Evolutionary conservation across 2,888 invertebrate genomes (phyloP).

Genomic region (Oasisia sp.): DNA sequence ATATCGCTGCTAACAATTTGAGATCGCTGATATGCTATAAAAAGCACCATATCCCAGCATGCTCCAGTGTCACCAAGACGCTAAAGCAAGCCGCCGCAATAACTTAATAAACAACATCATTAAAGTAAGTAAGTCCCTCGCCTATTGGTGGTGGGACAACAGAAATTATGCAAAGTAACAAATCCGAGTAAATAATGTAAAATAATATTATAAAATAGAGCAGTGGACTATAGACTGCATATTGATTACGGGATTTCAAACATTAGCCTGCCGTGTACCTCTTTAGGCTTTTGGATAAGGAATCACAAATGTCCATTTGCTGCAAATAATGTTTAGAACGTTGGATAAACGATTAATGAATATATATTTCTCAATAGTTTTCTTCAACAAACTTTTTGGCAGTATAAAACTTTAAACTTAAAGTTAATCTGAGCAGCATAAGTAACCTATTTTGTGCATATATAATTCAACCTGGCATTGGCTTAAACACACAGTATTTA

Average conservation of each 20-base stretch:
- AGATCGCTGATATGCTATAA: slow-evolving; percentile 12
- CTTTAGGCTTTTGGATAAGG: not conserved
- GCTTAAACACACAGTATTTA: not conserved
- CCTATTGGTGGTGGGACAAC: not conserved
- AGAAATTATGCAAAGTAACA: slow-evolving; percentile 3
- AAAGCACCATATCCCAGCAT: slow-evolving; percentile 3
- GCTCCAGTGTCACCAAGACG: not conserved
- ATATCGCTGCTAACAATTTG: not conserved
- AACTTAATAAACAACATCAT: not conserved
- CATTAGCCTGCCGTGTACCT: not conserved
- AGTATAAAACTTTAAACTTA: not conserved
- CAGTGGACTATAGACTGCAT: not conserved
- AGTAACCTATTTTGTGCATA: not conserved
- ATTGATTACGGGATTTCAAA: not conserved
- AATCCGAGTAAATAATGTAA: not conserved
- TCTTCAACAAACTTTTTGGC: not conserved
- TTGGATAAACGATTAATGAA: not conserved
- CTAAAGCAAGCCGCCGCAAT: not conserved
- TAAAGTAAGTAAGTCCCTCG: not conserved
- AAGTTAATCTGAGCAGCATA: not conserved
- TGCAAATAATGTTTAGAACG: not conserved
- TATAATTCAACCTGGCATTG: not conserved
- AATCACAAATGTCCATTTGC: not conserved
- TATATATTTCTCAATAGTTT: not conserved
- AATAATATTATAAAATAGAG: not conserved